Percentiles rank a stretch among this genome's conserved stretches.
These are phyloP conservation scores for Pterobdella sp. DNA, from an alignment of 2,888 invertebrate species.

Conservation along the genomic window DNA sequence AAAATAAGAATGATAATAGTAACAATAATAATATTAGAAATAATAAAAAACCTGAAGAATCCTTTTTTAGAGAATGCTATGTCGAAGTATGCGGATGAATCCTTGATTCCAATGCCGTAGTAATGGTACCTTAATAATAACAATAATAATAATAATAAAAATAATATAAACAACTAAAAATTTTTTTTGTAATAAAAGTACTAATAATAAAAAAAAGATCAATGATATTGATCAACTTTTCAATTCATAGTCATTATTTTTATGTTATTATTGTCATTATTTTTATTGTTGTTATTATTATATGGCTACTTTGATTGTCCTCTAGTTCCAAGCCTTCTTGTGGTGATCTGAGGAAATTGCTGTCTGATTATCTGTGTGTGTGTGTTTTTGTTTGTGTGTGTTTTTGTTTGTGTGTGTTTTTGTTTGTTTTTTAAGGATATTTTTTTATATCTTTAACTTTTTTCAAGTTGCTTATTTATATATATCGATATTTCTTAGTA, in stretches of 20 bases:
- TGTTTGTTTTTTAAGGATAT: too few relatives aligned
- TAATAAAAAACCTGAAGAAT: constrained; percentile 43
- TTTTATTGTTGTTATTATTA: neutral
- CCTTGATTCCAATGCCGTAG: constrained; percentile 54
- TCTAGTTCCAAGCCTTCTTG: constrained; percentile 54
- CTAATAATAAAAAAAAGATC: neutral
- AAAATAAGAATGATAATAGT: too few relatives aligned
- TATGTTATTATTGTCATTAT: neutral
- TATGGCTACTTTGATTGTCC: constrained; percentile 53
- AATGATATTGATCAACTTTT: neutral
- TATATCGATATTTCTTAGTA: too few relatives aligned
- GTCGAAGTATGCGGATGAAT: constrained; percentile 52
- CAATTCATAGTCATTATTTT: neutral
- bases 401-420: too few relatives aligned
- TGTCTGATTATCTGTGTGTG: constrained; percentile 56
- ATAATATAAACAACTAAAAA: too few relatives aligned
- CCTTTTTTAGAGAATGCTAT: constrained; percentile 52
- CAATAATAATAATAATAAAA: neutral
- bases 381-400: too few relatives aligned
- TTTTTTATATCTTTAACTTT: too few relatives aligned
- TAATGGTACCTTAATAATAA: constrained; percentile 51
- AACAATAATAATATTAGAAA: neutral
- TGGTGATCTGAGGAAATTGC: constrained; percentile 55
- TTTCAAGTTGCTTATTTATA: too few relatives aligned
- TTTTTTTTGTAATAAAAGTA: neutral